Percentiles rank a stretch among this genome's conserved stretches.
Conservation (phyloP, 2,797 vertebrate genomes). For the Toxotes lorentzi region DNA sequence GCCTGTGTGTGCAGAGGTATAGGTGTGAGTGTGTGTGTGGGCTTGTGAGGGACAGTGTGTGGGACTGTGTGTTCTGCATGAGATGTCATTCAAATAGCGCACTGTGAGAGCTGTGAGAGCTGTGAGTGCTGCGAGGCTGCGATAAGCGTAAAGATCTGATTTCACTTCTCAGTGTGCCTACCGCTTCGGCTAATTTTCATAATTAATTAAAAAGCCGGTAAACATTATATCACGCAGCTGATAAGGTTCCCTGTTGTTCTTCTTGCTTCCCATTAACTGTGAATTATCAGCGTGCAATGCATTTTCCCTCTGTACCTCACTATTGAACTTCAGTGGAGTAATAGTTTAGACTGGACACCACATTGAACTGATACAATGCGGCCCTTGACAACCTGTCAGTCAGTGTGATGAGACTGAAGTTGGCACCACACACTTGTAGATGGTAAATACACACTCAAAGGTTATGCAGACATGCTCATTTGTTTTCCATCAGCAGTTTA, state of each 20-base stretch:
- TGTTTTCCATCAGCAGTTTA: conserved; percentile 34
- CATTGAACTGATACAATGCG: conserved; percentile 40
- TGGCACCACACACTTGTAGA: conserved; percentile 22
- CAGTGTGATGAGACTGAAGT: conserved; percentile 61
- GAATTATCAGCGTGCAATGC: conserved; percentile 69
- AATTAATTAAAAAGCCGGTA: conserved; percentile 85
- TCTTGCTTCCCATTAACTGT: conserved; percentile 69
- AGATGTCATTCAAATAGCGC: conserved; percentile 74
- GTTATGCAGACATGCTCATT: conserved; percentile 17
- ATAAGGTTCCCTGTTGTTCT: conserved; percentile 79
- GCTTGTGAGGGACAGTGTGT: conserved; percentile 30
- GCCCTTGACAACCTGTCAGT: conserved; percentile 68
- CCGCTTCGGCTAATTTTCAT: conserved; percentile 81
- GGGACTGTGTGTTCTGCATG: conserved; percentile 34
- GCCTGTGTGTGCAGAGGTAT: neutral
- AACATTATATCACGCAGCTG: conserved; percentile 81
- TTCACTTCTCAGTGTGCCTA: conserved; percentile 77
- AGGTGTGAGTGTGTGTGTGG: conserved; percentile 29
- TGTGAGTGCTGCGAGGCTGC: conserved; percentile 67
- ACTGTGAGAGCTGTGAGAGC: conserved; percentile 66
- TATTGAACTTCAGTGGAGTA: conserved; percentile 58
- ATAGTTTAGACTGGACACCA: conserved; percentile 51
- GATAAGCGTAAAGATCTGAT: conserved; percentile 84
- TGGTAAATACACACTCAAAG: neutral
- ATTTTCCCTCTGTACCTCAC: conserved; percentile 51